Percentiles rank a stretch among this genome's conserved stretches.
phyloP scores from a whole-genome alignment of 30 jellyfish, hydroid and myxozoan genomes.

The Turritopsis rubra region DNA sequence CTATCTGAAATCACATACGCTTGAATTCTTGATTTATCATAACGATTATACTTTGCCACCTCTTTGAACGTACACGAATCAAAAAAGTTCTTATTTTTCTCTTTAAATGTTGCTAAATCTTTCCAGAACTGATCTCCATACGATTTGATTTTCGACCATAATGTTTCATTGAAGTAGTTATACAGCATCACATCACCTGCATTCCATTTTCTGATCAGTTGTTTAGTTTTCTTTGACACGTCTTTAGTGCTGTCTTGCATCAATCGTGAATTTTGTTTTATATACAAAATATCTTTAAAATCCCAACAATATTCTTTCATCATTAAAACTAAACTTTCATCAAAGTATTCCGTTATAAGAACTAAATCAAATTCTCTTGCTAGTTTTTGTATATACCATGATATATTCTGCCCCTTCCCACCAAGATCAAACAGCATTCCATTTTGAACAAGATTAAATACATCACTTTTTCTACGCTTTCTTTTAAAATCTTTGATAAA shows the following conservation, averaged over 20 bases:
- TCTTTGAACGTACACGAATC: conserved; percentile 61
- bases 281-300: conserved; percentile 72
- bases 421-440: conserved; percentile 97
- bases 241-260: conserved; percentile 32
- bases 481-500: conserved; percentile 51
- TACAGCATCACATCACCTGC: conserved; percentile 67
- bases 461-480: conserved; percentile 55
- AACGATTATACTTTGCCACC: conserved; percentile 52
- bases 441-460: conserved; percentile 64
- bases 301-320: conserved; percentile 80
- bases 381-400: conserved; percentile 32
- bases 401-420: conserved; percentile 17
- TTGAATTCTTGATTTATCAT: conserved; percentile 47
- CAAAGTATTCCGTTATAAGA: conserved; percentile 75
- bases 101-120: conserved; percentile 55
- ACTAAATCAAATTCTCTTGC: conserved; percentile 80
- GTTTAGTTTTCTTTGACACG: conserved; percentile 20
- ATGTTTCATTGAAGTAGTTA: conserved; percentile 60
- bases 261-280: conserved; percentile 70
- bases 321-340: conserved; percentile 85
- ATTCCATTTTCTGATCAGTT: conserved; percentile 59
- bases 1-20: conserved; percentile 39
- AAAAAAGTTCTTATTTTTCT: conserved; percentile 42
- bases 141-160: conserved; percentile 58
- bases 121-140: conserved; percentile 77